Percentiles rank a stretch among this genome's conserved stretches.
Evolutionary conservation across 2,888 invertebrate species (phyloP).

Genomic region (Allacma fusca): DNA sequence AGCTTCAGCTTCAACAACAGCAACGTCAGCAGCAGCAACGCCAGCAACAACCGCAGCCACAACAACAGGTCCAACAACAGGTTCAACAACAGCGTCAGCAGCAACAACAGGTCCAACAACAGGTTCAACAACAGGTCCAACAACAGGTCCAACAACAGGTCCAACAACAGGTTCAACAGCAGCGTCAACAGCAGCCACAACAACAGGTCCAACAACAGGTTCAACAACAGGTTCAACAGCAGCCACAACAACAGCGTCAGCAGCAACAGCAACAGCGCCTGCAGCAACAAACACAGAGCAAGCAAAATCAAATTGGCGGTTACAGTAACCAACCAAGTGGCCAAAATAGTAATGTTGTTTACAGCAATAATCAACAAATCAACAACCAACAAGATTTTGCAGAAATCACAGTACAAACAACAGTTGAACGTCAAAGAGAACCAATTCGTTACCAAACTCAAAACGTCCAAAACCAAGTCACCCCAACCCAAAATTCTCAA

Average conservation of each 20-base stretch:
- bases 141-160: slow-evolving; percentile 17
- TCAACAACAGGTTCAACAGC: no score
- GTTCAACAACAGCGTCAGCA: slow-evolving; percentile 5
- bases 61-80: slow-evolving; percentile 6
- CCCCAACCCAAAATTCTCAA: neutral
- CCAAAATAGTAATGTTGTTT: no score
- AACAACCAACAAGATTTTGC: neutral
- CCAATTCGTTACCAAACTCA: slow-evolving; percentile 29
- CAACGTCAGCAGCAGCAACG: slow-evolving; percentile 3
- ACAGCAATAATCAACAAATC: slow-evolving; percentile 10
- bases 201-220: no score
- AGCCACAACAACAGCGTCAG: no score
- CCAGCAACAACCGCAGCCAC: neutral
- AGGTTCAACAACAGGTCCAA: neutral
- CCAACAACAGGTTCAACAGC: neutral
- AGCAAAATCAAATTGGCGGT: no score
- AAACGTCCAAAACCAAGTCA: no score
- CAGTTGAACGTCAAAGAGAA: neutral
- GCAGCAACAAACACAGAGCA: no score
- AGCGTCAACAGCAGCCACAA: slow-evolving; percentile 35
- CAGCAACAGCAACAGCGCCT: no score
- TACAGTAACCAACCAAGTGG: no score
- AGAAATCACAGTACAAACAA: slow-evolving; percentile 17
- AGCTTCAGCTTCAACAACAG: neutral
- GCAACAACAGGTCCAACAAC: slow-evolving; percentile 23